These are phyloP conservation scores for Uria lomvia DNA, from an alignment of 2,113 vertebrate genomes.

Conservation along the genomic window DNA sequence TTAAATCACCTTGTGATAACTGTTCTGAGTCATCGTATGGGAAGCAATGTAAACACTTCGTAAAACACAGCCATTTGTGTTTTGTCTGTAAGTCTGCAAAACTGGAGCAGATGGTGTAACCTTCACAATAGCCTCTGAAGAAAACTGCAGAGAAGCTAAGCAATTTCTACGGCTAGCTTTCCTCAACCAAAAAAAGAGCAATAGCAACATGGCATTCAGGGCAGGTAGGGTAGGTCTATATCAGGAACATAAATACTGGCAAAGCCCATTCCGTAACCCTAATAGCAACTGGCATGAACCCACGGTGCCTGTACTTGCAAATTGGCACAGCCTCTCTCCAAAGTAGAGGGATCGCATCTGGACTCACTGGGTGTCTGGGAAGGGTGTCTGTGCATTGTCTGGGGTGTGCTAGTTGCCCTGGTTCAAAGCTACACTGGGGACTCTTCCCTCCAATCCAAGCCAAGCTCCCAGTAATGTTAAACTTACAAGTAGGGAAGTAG, in stretches of 20 bases:
- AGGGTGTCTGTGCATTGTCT: not conserved
- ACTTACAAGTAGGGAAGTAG: not conserved
- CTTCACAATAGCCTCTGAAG: not conserved
- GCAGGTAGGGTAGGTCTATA: not conserved
- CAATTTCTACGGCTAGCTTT: not conserved
- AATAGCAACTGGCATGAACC: not conserved
- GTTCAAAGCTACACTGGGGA: not conserved
- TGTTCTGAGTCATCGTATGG: not conserved
- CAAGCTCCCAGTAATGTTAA: not conserved
- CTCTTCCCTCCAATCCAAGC: fast-evolving
- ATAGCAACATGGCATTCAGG: not conserved
- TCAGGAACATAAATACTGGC: not conserved
- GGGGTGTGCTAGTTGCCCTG: not conserved
- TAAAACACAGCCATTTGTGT: not conserved
- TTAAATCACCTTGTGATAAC: not conserved
- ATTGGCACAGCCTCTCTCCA: not conserved
- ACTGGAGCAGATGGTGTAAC: not conserved
- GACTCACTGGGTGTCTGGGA: not conserved
- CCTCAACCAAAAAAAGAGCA: not conserved
- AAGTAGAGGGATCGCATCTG: not conserved
- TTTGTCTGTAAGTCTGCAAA: not conserved
- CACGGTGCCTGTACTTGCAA: not conserved
- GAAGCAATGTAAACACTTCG: not conserved
- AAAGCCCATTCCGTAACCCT: not conserved
- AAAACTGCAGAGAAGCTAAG: not conserved